Base-by-base conservation (phyloP, 1,140 invertebrate genomes). In the Zophobas morio region DNA sequence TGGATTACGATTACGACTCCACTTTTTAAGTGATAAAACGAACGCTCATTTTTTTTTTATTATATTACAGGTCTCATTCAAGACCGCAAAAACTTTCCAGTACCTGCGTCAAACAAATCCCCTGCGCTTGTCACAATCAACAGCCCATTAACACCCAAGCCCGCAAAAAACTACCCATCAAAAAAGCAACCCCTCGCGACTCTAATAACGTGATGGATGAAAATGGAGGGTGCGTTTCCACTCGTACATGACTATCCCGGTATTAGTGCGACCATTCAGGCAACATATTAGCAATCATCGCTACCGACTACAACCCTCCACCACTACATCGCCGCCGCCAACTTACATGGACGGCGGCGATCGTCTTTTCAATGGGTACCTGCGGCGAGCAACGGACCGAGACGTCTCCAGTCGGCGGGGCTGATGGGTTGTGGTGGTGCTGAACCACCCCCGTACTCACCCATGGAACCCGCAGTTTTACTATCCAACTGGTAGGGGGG, bases 401-500 rank as follows among this genome's bases (percentile, higher is more conserved):
- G 87, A 83, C 87, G 87, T 86, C 89, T 90, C 87, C 88, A 89
- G 80, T 88, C 86, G 84, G 85, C 85, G 77, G 88, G 83, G 82
- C 85, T 86, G 81, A 88, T 85, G 79, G 86, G 83, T 75, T 79
- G 80, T 66, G 81, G 79, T 57, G 75, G 85, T 80, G 86, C 82
- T 79, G 80, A 63, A 74, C 80, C 76, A 70, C 82, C 83, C 79
- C 84, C 84, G 82, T 88, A 92, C 92, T 92, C 88, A 93, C 91
- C 91, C 86, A 92, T 90, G 73, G 88, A 80, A 77, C 88, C 85
- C 82, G 88, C 87, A 66, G 88, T 80, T 84, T 94, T 94, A 53
- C 93, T 92, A 87, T 95, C 94, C 86, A 95, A 88, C 86, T 96
- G 94, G 87, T 98, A 97, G 53, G 96, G 96, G 75, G 96, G 95